Base-by-base conservation (phyloP, 2,888 invertebrate species). In the Phaedon cochleariae region DNA sequence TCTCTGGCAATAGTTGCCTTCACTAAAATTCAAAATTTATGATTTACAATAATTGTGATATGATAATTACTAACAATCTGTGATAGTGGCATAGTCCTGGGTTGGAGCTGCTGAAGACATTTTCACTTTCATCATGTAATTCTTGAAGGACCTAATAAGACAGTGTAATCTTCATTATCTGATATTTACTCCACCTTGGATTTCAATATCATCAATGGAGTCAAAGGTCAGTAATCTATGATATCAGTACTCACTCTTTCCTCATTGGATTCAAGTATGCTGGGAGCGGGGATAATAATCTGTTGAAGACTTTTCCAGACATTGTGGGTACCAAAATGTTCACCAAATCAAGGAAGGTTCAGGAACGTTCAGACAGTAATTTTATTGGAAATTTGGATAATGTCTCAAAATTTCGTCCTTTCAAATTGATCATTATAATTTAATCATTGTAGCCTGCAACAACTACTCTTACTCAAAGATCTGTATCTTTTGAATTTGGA, bases 1-100 rank as follows among this genome's bases (percentile, higher is more conserved):
- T 79, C 74, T 62, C 81, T 77, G 2, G 61, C 48, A 15, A 62
- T 55, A 26, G 26, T 15, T 9, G 17, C 3, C 29, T 66, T 66
- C 37, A 66, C 66, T 66, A 17, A 34, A 62, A 66, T 12, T 45
- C 2, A 41, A 26, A 57, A 21, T 20, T 10, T 4, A 10, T 48
- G 20, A 41, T 5, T 41, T 41, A 2, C 41, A 41, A 6, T 41
- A 41, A 17, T 41, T 10, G 9, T 5, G 9, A 41, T 41, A 12
- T 17, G n/a, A 21, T 48, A 5, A 15, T 2, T 48, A 65, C 65
- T 59, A 62, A 65, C 65, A 48, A 48, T 65, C 58, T 21, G 62
- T 18, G 12, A 65, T 48, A 9, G 65, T 65, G 21, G 65, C 17
- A 26, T 57, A 57, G 3, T 45, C 41, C 10, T 34, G 45, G 3